Conservation (phyloP, 2,113 vertebrate species). For the Calyptomena viridis region DNA sequence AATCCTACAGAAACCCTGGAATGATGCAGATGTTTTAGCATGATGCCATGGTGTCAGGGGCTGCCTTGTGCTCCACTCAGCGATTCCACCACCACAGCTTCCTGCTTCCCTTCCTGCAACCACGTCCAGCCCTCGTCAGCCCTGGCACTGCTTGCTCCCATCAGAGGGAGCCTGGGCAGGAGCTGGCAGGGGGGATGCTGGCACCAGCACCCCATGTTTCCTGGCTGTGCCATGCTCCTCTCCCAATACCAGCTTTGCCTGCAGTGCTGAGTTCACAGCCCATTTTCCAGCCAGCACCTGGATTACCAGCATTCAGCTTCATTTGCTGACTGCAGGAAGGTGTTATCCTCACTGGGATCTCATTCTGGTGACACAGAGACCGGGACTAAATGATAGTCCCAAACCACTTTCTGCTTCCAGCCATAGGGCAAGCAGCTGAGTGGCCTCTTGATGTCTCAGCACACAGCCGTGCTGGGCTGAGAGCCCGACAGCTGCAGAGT, state of each 20-base stretch:
- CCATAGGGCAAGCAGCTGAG: fast-evolving
- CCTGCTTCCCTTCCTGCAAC: neutral
- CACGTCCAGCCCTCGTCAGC: neutral
- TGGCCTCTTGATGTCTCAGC: neutral
- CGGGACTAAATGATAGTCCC: neutral
- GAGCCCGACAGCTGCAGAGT: neutral
- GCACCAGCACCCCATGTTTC: neutral
- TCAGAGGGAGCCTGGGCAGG: neutral
- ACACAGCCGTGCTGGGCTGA: neutral
- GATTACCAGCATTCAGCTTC: neutral
- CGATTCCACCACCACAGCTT: fast-evolving
- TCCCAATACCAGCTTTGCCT: neutral
- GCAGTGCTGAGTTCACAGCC: neutral
- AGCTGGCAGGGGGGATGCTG: neutral
- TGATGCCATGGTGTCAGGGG: neutral
- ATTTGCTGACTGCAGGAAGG: neutral
- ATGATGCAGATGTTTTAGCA: neutral
- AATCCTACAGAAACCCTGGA: neutral
- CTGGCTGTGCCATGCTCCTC: neutral
- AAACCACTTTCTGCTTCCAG: neutral
- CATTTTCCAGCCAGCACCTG: neutral
- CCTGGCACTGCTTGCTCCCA: neutral
- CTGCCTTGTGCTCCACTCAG: neutral
- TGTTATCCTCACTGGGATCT: neutral
- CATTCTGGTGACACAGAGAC: neutral